Conservation (phyloP, 2,888 invertebrate genomes). For the Acrocera orbiculus region DNA sequence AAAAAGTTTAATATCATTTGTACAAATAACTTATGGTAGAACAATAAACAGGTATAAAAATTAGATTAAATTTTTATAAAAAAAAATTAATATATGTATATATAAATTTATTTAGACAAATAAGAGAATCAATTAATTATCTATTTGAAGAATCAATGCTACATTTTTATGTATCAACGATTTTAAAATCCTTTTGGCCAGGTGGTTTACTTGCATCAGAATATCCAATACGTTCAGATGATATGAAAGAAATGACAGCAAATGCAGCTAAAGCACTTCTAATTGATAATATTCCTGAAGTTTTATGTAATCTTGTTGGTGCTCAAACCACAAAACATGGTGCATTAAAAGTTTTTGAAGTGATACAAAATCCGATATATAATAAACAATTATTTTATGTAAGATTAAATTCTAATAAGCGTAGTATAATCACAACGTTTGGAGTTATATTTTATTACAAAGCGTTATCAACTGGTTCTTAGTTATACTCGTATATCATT, state of each 20-base stretch:
- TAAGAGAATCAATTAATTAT: conserved; percentile 72
- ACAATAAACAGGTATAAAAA: conserved; percentile 59
- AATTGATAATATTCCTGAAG: conserved; percentile 56
- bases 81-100: background rate
- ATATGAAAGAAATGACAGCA: conserved; percentile 50
- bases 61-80: background rate
- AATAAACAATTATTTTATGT: conserved; percentile 87
- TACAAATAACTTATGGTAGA: conserved; percentile 80
- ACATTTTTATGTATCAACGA: conserved; percentile 65
- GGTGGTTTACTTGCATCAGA: conserved; percentile 50
- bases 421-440: background rate
- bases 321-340: conserved; percentile 70
- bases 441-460: too few species aligned
- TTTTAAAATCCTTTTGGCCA: conserved; percentile 81
- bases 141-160: conserved; percentile 80
- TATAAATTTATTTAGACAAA: conserved; percentile 40
- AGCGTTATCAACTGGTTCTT: too few species aligned
- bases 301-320: conserved; percentile 68
- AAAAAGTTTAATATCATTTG: conserved; percentile 75
- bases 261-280: conserved; percentile 42
- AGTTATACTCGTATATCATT: too few species aligned
- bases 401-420: conserved; percentile 29
- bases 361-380: conserved; percentile 64
- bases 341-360: conserved; percentile 69
- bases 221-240: conserved; percentile 35